A percentile compares a stretch with the other conserved stretches of the same genome.
phyloP scores from a whole-genome alignment of 2,113 vertebrate genomes.

The Turnix velox region DNA sequence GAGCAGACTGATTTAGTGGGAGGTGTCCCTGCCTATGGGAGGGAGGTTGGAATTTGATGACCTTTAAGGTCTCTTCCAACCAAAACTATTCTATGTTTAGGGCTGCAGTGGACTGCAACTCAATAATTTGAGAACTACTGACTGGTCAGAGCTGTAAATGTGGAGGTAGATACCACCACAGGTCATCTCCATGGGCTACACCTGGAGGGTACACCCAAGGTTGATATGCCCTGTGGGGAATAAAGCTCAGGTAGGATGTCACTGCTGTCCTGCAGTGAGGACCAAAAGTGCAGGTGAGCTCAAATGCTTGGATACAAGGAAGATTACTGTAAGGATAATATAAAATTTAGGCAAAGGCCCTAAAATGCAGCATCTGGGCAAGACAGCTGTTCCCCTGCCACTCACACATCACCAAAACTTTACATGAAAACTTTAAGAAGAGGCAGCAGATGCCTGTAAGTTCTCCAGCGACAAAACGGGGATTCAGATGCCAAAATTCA shows the following conservation, averaged over 20 bases:
- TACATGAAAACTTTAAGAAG: not conserved
- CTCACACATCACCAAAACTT: not conserved
- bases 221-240: not conserved
- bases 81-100: too few relatives aligned
- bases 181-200: not conserved
- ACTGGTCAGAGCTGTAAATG: not conserved
- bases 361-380: not conserved
- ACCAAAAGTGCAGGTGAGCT: not conserved
- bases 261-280: not conserved
- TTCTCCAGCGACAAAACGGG: not conserved
- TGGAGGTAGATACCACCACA: not conserved
- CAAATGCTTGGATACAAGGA: not conserved
- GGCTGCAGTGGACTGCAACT: not conserved
- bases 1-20: too few relatives aligned
- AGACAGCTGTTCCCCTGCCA: not conserved
- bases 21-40: too few relatives aligned
- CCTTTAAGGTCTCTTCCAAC: too few relatives aligned
- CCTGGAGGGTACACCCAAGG: not conserved
- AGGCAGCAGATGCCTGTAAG: too few relatives aligned
- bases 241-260: not conserved
- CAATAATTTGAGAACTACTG: not conserved
- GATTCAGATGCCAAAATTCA: not conserved
- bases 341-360: not conserved
- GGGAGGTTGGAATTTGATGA: too few relatives aligned
- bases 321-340: not conserved